A percentile compares a stretch with the other conserved stretches of the same genome.
Evolutionary conservation across 1,140 invertebrate genomes (phyloP).

Genomic region (Sarcophaga bullata): DNA sequence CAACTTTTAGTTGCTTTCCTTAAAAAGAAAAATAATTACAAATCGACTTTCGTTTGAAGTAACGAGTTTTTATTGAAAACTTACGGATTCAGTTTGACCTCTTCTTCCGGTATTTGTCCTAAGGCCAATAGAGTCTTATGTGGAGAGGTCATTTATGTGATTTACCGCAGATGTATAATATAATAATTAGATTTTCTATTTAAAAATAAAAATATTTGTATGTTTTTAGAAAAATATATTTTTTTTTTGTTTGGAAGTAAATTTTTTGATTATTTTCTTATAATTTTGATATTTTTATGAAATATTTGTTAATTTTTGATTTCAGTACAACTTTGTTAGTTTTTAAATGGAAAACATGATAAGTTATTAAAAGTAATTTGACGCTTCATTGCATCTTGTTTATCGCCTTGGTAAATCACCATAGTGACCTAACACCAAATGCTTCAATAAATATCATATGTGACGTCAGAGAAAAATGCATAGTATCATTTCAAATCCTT

Average conservation of each 20-base stretch:
- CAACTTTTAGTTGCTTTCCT: slow-evolving; percentile 59
- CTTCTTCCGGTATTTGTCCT: slow-evolving; percentile 39
- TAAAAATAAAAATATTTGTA: no score
- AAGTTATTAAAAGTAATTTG: slow-evolving; percentile 27
- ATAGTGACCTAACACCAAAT: slow-evolving; percentile 33
- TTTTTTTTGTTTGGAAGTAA: background rate
- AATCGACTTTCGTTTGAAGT: background rate
- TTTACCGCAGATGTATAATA: no score
- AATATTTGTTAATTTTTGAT: slow-evolving; percentile 26
- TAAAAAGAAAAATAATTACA: background rate
- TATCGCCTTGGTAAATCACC: slow-evolving; percentile 11
- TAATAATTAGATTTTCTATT: no score
- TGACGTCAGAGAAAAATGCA: slow-evolving; percentile 29
- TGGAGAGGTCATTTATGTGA: slow-evolving; percentile 37
- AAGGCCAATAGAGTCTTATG: slow-evolving; percentile 40
- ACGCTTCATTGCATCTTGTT: slow-evolving; percentile 40
- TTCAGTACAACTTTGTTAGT: slow-evolving; percentile 13
- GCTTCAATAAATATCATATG: background rate
- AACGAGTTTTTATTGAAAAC: slow-evolving; percentile 15
- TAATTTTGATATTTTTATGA: slow-evolving; percentile 4
- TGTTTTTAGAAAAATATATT: background rate
- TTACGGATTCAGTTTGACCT: slow-evolving; percentile 35
- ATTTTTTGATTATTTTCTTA: slow-evolving; percentile 30
- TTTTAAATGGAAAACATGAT: slow-evolving; percentile 27
- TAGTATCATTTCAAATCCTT: background rate